phyloP scores from a whole-genome alignment of 92 coral and sea anemone species.

The Virgularia gustaviana region DNA sequence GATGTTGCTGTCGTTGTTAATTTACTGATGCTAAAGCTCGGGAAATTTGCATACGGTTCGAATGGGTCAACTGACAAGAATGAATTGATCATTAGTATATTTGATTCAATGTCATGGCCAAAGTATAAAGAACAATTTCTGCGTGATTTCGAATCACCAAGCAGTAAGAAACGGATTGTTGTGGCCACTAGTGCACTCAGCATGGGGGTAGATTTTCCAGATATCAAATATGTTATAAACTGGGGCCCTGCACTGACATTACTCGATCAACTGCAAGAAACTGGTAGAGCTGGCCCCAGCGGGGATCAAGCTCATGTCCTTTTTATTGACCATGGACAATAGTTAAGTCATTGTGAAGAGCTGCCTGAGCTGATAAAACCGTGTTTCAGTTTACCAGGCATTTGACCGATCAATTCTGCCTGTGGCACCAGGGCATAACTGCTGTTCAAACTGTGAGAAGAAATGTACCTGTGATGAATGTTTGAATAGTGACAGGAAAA shows the following conservation, averaged over 20 bases:
- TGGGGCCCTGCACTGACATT: slow-evolving; percentile 52
- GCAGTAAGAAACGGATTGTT: slow-evolving; percentile 36
- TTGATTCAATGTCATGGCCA: slow-evolving; percentile 45
- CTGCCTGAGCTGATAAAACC: slow-evolving; percentile 20
- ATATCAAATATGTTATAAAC: slow-evolving; percentile 40
- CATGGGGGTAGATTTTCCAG: slow-evolving; percentile 49
- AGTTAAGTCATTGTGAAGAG: slow-evolving; percentile 46
- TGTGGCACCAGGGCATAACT: slow-evolving; percentile 38
- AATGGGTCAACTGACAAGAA: slow-evolving; percentile 1
- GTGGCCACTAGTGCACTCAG: slow-evolving; percentile 52
- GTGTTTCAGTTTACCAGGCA: slow-evolving; percentile 34
- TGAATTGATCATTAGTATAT: slow-evolving; percentile 41
- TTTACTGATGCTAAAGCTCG: slow-evolving; percentile 8
- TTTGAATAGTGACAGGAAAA: not conserved
- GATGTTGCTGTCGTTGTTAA: slow-evolving; percentile 19
- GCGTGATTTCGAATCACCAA: slow-evolving; percentile 5
- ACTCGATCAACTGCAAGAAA: slow-evolving; percentile 43
- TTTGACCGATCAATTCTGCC: slow-evolving; percentile 35
- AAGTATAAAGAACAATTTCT: slow-evolving; percentile 30
- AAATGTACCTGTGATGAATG: slow-evolving; percentile 1
- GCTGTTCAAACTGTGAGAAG: slow-evolving; percentile 16
- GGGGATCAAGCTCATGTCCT: slow-evolving; percentile 20
- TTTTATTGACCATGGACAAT: slow-evolving; percentile 41
- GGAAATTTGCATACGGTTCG: slow-evolving; percentile 6
- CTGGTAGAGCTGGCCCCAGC: slow-evolving; percentile 55